Conservation (phyloP, 2,888 invertebrate genomes). For the Cheilosia urbana region DNA sequence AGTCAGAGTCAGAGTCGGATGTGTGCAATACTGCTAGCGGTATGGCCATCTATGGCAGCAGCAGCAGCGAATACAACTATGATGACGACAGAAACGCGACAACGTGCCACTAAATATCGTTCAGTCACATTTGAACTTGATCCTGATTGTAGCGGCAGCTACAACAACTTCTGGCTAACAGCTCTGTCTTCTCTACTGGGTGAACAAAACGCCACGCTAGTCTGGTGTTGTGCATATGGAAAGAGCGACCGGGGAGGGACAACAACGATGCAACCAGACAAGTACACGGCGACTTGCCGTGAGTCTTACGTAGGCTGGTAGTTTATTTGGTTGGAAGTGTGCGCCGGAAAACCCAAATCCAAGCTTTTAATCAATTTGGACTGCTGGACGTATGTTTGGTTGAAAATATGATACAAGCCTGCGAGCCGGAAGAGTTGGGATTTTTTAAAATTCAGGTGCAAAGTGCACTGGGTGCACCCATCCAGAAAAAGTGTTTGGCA, state of each 20-base stretch:
- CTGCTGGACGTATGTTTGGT: constrained; percentile 20
- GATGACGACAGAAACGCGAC: constrained; percentile 61
- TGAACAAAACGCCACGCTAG: constrained; percentile 33
- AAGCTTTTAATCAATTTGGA: constrained; percentile 46
- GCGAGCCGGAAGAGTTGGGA: constrained; percentile 32
- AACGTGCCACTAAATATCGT: constrained; percentile 69
- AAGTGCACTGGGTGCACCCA: constrained; percentile 38
- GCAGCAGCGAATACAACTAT: constrained; percentile 24
- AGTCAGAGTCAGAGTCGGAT: too few relatives aligned
- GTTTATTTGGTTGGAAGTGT: constrained; percentile 23
- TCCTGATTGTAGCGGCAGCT: constrained; percentile 53
- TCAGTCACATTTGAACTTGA: constrained; percentile 75
- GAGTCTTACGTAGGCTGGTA: constrained; percentile 61
- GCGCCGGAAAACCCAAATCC: constrained; percentile 20
- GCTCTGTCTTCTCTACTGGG: constrained; percentile 26
- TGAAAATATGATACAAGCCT: constrained; percentile 45
- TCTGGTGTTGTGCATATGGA: constrained; percentile 23
- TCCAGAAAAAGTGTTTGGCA: neutral
- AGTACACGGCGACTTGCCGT: constrained; percentile 48
- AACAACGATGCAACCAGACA: constrained; percentile 51
- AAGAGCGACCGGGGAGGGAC: neutral
- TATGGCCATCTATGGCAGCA: constrained; percentile 63
- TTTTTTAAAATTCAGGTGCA: constrained; percentile 26
- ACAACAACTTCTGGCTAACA: constrained; percentile 32
- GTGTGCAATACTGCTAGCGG: constrained; percentile 61